These are phyloP conservation scores for Tautogolabrus adspersus DNA, from an alignment of 2,113 vertebrate species.

Conservation along the genomic window DNA sequence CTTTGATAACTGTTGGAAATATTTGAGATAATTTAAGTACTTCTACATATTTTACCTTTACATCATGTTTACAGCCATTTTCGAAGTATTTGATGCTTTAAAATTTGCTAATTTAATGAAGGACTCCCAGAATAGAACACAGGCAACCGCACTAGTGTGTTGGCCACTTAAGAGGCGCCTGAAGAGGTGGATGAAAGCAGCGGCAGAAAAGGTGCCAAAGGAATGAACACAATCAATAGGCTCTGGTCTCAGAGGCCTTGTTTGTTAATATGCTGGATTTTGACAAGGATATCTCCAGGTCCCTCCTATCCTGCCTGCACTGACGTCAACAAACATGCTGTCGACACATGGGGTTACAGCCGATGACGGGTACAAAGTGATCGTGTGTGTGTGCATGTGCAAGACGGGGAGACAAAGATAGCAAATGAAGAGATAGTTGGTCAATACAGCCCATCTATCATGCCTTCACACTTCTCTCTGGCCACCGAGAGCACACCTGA, in stretches of 20 bases:
- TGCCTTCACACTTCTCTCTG: constrained; percentile 15
- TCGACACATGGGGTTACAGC: constrained; percentile 1
- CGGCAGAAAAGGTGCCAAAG: constrained; percentile 15
- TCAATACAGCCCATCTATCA: constrained; percentile 45
- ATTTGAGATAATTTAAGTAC: too few relatives aligned
- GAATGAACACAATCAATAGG: constrained; percentile 56
- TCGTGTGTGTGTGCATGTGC: neutral
- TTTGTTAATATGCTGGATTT: constrained; percentile 57
- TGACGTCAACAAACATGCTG: constrained; percentile 26
- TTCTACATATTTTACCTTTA: too few relatives aligned
- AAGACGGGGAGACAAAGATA: constrained; percentile 25
- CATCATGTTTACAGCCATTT: too few relatives aligned
- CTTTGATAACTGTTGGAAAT: too few relatives aligned
- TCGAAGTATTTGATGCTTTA: too few relatives aligned
- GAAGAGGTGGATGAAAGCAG: constrained; percentile 14
- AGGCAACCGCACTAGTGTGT: too few relatives aligned
- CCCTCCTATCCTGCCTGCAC: constrained; percentile 17
- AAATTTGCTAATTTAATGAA: too few relatives aligned
- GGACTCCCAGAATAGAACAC: too few relatives aligned
- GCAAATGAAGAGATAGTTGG: constrained; percentile 44
- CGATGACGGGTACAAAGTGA: constrained; percentile 8
- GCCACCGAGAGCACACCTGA: constrained; percentile 5
- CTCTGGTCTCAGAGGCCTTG: constrained; percentile 25
- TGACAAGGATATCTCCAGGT: constrained; percentile 33
- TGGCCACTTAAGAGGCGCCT: too few relatives aligned